Evolutionary conservation across 2,888 invertebrate genomes (phyloP).

Genomic region (Anaspis maculata): DNA sequence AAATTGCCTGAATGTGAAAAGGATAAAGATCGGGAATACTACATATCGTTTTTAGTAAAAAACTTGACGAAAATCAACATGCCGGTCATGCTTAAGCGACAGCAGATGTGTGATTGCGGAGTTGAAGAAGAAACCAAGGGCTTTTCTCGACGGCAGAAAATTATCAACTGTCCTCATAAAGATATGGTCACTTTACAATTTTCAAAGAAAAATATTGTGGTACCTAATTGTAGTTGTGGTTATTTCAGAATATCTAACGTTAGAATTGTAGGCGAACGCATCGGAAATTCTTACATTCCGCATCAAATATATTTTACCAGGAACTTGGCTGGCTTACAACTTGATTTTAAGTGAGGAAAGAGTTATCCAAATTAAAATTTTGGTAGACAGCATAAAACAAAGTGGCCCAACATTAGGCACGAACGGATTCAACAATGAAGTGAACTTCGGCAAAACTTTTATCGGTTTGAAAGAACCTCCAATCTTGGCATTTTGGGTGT

Average conservation of each 20-base stretch:
- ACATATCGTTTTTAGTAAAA: conserved; percentile 28
- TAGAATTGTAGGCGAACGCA: conserved; percentile 23
- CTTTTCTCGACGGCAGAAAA: conserved; percentile 26
- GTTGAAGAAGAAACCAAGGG: conserved; percentile 21
- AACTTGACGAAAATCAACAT: conserved; percentile 30
- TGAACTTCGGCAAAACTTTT: conserved; percentile 25
- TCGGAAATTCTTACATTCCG: conserved; percentile 28
- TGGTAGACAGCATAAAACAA: conserved; percentile 22
- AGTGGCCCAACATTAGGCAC: conserved; percentile 18
- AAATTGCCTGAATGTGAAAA: conserved; percentile 29
- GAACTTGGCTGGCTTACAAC: conserved; percentile 29
- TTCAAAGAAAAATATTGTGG: conserved; percentile 28
- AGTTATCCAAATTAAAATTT: conserved; percentile 30
- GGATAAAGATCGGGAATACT: conserved; percentile 24
- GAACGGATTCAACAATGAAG: neutral
- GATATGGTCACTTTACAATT: conserved; percentile 29
- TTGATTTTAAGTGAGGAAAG: conserved; percentile 35
- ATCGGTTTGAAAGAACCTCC: conserved; percentile 32
- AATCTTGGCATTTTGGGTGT: conserved; percentile 37
- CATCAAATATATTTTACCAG: conserved; percentile 26
- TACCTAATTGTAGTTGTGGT: too few relatives aligned
- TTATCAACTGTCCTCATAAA: conserved; percentile 36
- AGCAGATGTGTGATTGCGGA: conserved; percentile 35
- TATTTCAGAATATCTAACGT: too few relatives aligned
- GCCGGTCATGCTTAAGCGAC: conserved; percentile 29